Base-by-base conservation (phyloP, 1,140 invertebrate genomes). In the Apis laboriosa region DNA sequence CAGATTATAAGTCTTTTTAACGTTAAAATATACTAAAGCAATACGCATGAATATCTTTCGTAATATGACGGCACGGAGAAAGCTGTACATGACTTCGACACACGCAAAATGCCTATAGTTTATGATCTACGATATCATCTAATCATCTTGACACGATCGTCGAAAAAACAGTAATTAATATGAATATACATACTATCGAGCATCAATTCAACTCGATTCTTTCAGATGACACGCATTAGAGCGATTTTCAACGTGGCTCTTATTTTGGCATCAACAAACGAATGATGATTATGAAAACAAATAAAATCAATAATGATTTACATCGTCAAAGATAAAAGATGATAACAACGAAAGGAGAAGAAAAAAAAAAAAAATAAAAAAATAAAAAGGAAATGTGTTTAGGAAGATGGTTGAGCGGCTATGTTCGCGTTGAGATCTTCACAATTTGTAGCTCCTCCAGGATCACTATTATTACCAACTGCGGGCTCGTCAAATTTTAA, bases 341-440 rank as follows among this genome's bases (percentile, higher is more conserved):
- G 24, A n/a, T 19, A 68, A 75, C 7, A n/a, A 56, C 7, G 53
- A 56, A 12, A 67, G 67, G n/a, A 51, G 58, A 66, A 70, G 2
- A 17, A 17, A 9, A 72, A 34, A 43, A 70, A 1, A 55, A 60
- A 12, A 21, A 53, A n/a, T 58, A 28, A 21, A 2, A 53, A 43
- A 80, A 12, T 17, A 55, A 61, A 34, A 55, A 53, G 12, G 2
- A 71, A 60, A 77, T 4, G 34, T 60, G 61, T 66, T 74, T 85
- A 87, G 74, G 89, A 88, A 78, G 88, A 86, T 73, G 87, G 79
- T 76, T 84, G 83, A 79, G 85, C 80, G 61, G 84, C 76, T 60
- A 81, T 86, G 64, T 90, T 92, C 73, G 88, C 86, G 81, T 91
- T 88, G 86, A 90, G 87, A 84, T 89, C 86, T 63, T 90, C 90